phyloP scores from a whole-genome alignment of 2,113 vertebrate species.

The Mionectes macconnelli region DNA sequence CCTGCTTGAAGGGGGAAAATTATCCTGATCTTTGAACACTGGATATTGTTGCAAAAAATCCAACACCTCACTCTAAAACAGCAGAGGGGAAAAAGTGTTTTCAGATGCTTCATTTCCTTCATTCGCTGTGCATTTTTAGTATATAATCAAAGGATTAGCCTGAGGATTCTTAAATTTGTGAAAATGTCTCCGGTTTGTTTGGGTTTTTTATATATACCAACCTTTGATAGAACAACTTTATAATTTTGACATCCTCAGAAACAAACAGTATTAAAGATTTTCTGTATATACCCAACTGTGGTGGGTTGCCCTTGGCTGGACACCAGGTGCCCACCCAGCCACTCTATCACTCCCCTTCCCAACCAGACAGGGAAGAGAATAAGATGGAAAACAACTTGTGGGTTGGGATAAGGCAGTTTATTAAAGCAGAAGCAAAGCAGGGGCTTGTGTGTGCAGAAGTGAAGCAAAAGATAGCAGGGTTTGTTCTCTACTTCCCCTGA shows the following conservation, averaged over 20 bases:
- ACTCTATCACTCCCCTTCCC: too few relatives aligned
- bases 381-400: too few relatives aligned
- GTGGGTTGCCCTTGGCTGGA: too few relatives aligned
- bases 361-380: too few relatives aligned
- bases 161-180: background rate
- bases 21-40: background rate
- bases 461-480: too few relatives aligned
- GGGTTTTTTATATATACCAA: background rate
- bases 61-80: background rate
- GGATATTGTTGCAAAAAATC: background rate
- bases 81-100: background rate
- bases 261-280: background rate
- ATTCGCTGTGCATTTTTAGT: background rate
- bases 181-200: background rate
- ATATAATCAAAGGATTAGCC: background rate
- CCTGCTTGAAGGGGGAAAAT: background rate
- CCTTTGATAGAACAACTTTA: background rate
- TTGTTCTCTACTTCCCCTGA: too few relatives aligned
- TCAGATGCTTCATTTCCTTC: background rate
- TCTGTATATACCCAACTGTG: background rate
- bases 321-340: too few relatives aligned
- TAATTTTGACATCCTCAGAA: background rate
- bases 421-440: too few relatives aligned
- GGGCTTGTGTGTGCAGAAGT: too few relatives aligned
- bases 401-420: too few relatives aligned